phyloP scores from a whole-genome alignment of 1,140 invertebrate genomes.

The Hyles euphorbiae region DNA sequence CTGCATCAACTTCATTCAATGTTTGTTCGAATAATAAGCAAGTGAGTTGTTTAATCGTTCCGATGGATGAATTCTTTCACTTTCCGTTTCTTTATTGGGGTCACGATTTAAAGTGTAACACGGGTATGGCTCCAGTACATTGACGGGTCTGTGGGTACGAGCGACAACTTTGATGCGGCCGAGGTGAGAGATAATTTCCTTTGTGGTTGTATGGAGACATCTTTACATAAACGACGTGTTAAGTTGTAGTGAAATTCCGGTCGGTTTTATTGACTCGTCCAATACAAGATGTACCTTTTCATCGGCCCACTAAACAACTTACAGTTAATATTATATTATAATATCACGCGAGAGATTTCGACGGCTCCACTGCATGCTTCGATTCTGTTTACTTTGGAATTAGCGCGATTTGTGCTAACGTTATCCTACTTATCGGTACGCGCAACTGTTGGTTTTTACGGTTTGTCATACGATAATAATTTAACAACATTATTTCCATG shows the following conservation, averaged over 20 bases:
- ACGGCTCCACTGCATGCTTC: conserved; percentile 25
- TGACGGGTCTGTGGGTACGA: background rate
- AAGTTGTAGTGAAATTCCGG: conserved; percentile 51
- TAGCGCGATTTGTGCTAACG: conserved; percentile 51
- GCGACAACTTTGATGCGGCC: conserved; percentile 2
- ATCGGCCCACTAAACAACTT: conserved; percentile 42
- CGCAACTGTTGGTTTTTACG: conserved; percentile 48
- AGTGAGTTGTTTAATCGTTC: conserved; percentile 46
- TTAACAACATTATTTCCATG: conserved; percentile 35
- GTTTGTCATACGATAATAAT: conserved; percentile 48
- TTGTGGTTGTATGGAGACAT: conserved; percentile 5
- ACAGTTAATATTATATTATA: conserved; percentile 70
- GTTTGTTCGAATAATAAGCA: conserved; percentile 59
- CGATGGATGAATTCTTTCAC: conserved; percentile 51
- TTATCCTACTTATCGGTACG: conserved; percentile 53
- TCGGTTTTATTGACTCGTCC: conserved; percentile 49
- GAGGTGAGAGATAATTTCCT: background rate
- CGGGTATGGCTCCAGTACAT: background rate
- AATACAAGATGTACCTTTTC: conserved; percentile 40
- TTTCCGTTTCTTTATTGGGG: conserved; percentile 41
- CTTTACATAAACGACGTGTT: conserved; percentile 21
- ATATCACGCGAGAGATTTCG: conserved; percentile 58
- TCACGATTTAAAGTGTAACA: conserved; percentile 33
- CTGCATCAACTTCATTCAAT: conserved; percentile 38
- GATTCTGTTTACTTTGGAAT: conserved; percentile 54